Evolutionary conservation across 37 sponge, comb jelly and placozoan genomes (phyloP).

Genomic region (Agelas oroides): DNA sequence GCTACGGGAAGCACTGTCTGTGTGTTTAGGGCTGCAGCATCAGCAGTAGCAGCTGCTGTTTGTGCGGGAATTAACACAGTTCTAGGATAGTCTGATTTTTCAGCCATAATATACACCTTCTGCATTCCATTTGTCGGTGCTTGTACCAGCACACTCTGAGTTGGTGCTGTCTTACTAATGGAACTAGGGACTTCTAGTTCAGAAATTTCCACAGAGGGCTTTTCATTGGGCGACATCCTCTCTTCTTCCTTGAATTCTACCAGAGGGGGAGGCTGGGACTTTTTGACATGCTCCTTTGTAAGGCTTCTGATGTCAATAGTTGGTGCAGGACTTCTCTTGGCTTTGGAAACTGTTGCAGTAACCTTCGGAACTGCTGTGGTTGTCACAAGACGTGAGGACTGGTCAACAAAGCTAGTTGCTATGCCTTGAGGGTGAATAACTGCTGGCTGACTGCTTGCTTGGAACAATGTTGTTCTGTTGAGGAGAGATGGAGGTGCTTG

Average conservation of each 20-base stretch:
- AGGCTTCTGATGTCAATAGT: conserved; percentile 14
- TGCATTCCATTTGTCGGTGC: not conserved
- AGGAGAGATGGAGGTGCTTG: conserved; percentile 1
- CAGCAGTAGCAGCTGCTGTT: not conserved
- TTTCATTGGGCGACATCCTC: no score
- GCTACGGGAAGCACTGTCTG: not conserved
- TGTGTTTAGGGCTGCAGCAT: not conserved
- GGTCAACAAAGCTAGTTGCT: not conserved
- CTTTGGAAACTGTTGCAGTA: no score
- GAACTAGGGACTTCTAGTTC: no score
- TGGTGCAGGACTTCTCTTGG: not conserved
- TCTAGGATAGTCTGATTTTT: not conserved
- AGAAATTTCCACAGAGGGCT: no score
- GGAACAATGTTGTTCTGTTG: not conserved
- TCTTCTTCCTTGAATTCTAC: not conserved
- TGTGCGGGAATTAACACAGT: not conserved
- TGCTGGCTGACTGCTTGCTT: not conserved
- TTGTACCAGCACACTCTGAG: not conserved
- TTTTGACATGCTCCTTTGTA: not conserved
- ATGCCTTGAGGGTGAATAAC: not conserved
- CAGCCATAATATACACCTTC: not conserved
- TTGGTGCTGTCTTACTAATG: no score
- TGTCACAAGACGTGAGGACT: no score
- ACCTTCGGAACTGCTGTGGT: no score
- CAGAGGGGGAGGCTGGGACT: conserved; percentile 21